These are phyloP conservation scores for Crossocerus cetratus DNA, from an alignment of 2,888 invertebrate species.

Conservation along the genomic window DNA sequence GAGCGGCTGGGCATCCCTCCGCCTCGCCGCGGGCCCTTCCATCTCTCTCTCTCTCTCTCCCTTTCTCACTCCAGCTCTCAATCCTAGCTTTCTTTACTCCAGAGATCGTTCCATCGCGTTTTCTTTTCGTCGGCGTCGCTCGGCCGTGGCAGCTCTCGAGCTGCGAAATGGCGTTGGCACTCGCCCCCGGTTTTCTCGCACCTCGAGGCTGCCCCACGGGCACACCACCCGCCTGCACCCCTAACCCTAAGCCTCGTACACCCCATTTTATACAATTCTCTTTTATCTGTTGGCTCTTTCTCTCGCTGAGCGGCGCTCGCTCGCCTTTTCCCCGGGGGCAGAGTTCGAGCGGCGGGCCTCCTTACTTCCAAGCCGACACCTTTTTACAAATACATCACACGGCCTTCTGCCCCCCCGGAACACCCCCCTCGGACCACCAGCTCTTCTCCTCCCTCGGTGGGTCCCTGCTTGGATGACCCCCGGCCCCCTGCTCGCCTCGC, in stretches of 20 bases:
- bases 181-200: constrained; percentile 58
- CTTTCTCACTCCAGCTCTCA: constrained; percentile 5
- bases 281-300: constrained; percentile 73
- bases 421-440: constrained; percentile 20
- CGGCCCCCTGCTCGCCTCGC: constrained; percentile 23
- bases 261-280: constrained; percentile 76
- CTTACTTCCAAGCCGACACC: constrained; percentile 77
- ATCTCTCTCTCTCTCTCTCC: constrained; percentile 16
- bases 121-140: background rate
- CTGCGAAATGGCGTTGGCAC: constrained; percentile 65
- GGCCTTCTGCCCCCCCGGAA: constrained; percentile 68
- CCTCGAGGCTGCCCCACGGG: constrained; percentile 69
- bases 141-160: constrained; percentile 34
- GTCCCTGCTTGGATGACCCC: constrained; percentile 17
- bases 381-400: constrained; percentile 77
- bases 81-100: constrained; percentile 7
- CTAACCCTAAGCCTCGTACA: constrained; percentile 50
- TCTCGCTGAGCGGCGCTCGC: constrained; percentile 59
- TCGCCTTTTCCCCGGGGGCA: constrained; percentile 70
- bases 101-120: background rate
- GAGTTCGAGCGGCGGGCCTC: constrained; percentile 67
- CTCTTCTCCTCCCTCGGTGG: constrained; percentile 19
- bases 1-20: constrained; percentile 59
- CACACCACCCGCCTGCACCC: constrained; percentile 46
- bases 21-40: constrained; percentile 32